A percentile compares a stretch with the other conserved stretches of the same genome.
Evolutionary conservation across 1,140 invertebrate species (phyloP).

Genomic region (Diprion similis): DNA sequence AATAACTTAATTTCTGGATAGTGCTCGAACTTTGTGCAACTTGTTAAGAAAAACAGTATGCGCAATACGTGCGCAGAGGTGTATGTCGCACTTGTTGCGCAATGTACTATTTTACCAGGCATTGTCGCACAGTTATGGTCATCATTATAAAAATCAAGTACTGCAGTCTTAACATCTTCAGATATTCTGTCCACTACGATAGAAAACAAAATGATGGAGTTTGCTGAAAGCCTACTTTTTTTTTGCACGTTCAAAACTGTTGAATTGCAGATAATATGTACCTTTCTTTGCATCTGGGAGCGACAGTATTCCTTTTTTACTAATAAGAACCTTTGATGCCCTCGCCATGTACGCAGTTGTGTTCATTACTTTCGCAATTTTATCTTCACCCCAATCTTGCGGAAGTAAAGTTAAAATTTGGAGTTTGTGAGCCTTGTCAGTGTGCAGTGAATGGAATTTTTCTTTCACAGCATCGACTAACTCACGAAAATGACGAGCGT

Average conservation of each 20-base stretch:
- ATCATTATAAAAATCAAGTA: not conserved
- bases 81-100: no score
- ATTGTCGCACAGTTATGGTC: not conserved
- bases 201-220: not conserved
- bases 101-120: not conserved
- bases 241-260: not conserved
- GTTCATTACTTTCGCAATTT: conserved; percentile 17
- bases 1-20: no score
- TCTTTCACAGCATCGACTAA: conserved; percentile 18
- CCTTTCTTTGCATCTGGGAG: conserved; percentile 15
- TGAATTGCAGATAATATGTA: not conserved
- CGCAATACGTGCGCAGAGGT: no score
- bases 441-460: conserved; percentile 19
- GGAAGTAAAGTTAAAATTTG: conserved; percentile 24
- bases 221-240: not conserved
- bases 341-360: conserved; percentile 6
- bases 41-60: no score
- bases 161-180: not conserved
- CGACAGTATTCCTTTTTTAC: conserved; percentile 17
- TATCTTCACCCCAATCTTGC: conserved; percentile 10
- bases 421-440: conserved; percentile 1
- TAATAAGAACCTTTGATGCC: conserved; percentile 12
- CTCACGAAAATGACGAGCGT: not conserved
- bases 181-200: not conserved
- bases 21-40: no score